Evolutionary conservation across 2,797 vertebrate genomes (phyloP), one percentile per base, ranked within the genome.

Genomic region (Hybognathus amarus): DNA sequence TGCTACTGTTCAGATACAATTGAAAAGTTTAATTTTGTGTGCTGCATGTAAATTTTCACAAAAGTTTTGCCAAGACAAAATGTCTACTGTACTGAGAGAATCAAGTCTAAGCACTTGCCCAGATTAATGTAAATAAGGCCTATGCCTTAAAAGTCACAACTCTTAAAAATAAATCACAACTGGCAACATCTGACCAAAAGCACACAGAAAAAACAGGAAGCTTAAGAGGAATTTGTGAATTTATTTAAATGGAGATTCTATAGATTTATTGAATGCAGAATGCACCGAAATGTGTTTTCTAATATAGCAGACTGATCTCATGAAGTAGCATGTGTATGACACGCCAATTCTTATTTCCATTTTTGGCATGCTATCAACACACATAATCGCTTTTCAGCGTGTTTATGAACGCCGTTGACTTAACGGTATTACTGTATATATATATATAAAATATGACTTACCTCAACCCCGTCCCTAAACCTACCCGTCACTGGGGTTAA

Each of bases 101-200:
- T 84, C 30, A 50, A 83, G 67, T 80, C 64, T 83, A 69, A 85
- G 77, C 20, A 15, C 47, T 76, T 86, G 78, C 76, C 42, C 18
- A 76, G 82, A 22, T n/a, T 17, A 69, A 87, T 78, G 85, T 86
- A 80, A 86, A 86, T 86, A 79, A 87, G 70, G 56, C 69, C 56
- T 73, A 87, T 74, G 61, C 69, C 64, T 73, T 84, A 85, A 85
- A 83, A 68, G 56, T 52, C 54, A 81, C 54, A 17, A 47, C 22
- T 64, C 64, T 50, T 27, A 13, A 30, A n/a, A 82, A 79, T 83
- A 30, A 85, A 73, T 76, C 75, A 76, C 52, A 76, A 76, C 30
- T 68, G 81, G 9, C 15, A 68, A 73, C 79, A 85, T 17, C 67
- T 71, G 36, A 61, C 40, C 1, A 17, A 83, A 63, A 61, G 47